A percentile compares a stretch with the other conserved stretches of the same genome.
Conservation (phyloP, 2,888 invertebrate species). For the Autographa pulchrina region DNA sequence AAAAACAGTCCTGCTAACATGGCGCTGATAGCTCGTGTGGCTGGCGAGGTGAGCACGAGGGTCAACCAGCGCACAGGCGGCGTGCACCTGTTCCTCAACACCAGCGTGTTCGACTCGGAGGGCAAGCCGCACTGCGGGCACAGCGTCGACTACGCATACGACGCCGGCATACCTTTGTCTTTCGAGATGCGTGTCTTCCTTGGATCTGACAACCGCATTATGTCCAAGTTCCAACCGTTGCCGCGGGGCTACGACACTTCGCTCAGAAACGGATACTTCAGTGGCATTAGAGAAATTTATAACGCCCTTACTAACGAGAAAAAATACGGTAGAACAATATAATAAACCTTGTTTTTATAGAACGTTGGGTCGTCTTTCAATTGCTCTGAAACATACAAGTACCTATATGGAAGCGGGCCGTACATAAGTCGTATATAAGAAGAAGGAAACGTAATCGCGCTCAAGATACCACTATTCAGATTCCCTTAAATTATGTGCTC, state of each 20-base stretch:
- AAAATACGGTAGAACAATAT: conserved; percentile 58
- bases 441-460: conserved; percentile 37
- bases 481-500: conserved; percentile 51
- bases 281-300: conserved; percentile 78
- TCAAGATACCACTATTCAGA: conserved; percentile 47
- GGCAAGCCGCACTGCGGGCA: conserved; percentile 77
- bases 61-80: conserved; percentile 76
- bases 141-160: conserved; percentile 80
- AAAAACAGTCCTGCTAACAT: conserved; percentile 44
- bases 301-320: conserved; percentile 69
- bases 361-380: conserved; percentile 50
- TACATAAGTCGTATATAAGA: conserved; percentile 58
- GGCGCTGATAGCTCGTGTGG: conserved; percentile 59
- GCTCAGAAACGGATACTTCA: conserved; percentile 77
- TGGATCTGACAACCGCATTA: conserved; percentile 68
- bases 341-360: conserved; percentile 52
- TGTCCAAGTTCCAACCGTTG: conserved; percentile 76
- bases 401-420: conserved; percentile 52
- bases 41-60: conserved; percentile 70
- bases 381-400: conserved; percentile 38
- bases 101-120: conserved; percentile 71
- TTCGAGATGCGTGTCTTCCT: conserved; percentile 84
- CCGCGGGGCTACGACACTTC: conserved; percentile 74
- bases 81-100: conserved; percentile 73
- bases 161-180: conserved; percentile 65